Percentiles rank a stretch among this genome's conserved stretches.
These are phyloP conservation scores for Holacanthella duospinosa DNA, from an alignment of 2,888 invertebrate genomes.

Conservation along the genomic window DNA sequence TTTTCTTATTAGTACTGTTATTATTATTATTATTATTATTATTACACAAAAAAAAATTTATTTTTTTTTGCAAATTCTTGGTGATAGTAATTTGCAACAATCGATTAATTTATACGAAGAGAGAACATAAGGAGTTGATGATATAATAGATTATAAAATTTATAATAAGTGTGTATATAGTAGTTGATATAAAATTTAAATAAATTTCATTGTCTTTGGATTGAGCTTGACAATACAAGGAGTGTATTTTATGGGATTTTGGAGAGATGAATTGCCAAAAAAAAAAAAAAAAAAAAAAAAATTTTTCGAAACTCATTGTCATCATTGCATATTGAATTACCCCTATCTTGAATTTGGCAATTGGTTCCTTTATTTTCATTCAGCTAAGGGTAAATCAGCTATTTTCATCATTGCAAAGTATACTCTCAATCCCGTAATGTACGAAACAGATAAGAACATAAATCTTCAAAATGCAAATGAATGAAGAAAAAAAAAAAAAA, in stretches of 20 bases:
- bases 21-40: too few relatives aligned
- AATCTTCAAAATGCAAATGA: too few relatives aligned
- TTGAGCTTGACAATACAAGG: not conserved
- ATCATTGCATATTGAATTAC: not conserved
- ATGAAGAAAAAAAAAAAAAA: too few relatives aligned
- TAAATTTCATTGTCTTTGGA: not conserved
- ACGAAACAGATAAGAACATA: not conserved
- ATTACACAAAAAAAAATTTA: not conserved
- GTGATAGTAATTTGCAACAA: not conserved
- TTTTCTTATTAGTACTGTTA: too few relatives aligned
- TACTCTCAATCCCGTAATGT: not conserved
- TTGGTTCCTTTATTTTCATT: not conserved
- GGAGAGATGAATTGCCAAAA: not conserved
- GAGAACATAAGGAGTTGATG: not conserved
- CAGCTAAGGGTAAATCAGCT: not conserved
- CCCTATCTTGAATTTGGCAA: not conserved
- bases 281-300: too few relatives aligned
- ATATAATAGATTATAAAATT: not conserved
- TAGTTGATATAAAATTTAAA: not conserved
- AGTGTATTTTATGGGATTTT: not conserved
- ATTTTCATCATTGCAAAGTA: not conserved
- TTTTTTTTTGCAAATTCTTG: not conserved
- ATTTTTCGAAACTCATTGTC: not conserved
- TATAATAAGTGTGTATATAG: not conserved
- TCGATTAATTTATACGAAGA: not conserved